Evolutionary conservation across 30 jellyfish, hydroid and myxozoan genomes (phyloP).

Genomic region (Hydractinia symbiolongicarpus): DNA sequence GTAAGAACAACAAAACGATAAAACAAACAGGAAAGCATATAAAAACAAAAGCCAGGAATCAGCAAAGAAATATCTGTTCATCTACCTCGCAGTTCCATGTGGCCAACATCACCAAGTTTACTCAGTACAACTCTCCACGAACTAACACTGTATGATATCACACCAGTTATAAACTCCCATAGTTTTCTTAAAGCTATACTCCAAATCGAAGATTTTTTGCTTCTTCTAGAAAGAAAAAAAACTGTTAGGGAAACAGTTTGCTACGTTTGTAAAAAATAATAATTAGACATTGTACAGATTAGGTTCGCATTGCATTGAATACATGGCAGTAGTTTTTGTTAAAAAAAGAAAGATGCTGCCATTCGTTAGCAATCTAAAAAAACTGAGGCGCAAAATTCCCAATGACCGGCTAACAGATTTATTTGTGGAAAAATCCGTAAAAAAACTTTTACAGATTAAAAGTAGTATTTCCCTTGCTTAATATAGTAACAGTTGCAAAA

Average conservation of each 20-base stretch:
- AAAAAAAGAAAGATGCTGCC: neutral
- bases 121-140: constrained; percentile 84
- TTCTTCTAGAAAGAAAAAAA: constrained; percentile 9
- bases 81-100: constrained; percentile 76
- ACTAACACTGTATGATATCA: constrained; percentile 55
- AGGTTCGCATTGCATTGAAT: no score
- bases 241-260: neutral
- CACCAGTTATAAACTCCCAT: constrained; percentile 53
- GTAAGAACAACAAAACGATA: neutral
- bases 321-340: no score
- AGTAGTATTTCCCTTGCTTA: no score
- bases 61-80: neutral
- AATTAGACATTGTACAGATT: no score
- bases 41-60: neutral
- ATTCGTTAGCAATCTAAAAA: neutral
- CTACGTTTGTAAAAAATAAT: neutral
- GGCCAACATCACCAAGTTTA: constrained; percentile 83
- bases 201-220: constrained; percentile 30
- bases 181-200: constrained; percentile 58
- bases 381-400: neutral
- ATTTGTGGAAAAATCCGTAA: no score
- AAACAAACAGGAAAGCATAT: neutral
- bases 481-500: no score
- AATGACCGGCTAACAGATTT: neutral
- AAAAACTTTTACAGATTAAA: no score